Conservation (phyloP, 2,113 vertebrate genomes). For the Nothoprocta perdicaria region DNA sequence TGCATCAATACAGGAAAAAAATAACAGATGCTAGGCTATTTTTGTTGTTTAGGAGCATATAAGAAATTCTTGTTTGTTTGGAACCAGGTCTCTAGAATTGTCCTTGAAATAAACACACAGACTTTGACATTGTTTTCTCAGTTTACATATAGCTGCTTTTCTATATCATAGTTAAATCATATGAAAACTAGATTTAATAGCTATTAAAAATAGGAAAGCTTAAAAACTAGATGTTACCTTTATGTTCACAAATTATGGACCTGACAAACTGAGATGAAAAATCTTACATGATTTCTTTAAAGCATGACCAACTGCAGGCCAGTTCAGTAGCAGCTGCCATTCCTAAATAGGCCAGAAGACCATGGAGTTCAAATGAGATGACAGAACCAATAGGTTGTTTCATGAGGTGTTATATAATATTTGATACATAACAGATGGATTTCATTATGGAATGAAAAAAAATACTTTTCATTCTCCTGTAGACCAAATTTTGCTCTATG, state of each 20-base stretch:
- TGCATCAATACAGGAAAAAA: slow-evolving; percentile 7
- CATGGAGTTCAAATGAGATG: not conserved
- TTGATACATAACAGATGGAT: slow-evolving; percentile 17
- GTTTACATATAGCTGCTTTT: slow-evolving; percentile 9
- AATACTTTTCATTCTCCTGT: slow-evolving; percentile 10
- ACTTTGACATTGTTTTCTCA: slow-evolving; percentile 11
- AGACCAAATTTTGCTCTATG: slow-evolving; percentile 34
- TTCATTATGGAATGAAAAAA: slow-evolving; percentile 39
- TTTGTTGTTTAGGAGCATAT: slow-evolving; percentile 59
- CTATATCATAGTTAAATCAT: not conserved
- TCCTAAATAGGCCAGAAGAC: not conserved
- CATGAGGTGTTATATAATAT: slow-evolving; percentile 15
- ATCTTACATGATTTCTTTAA: not conserved
- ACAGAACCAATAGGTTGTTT: slow-evolving; percentile 13
- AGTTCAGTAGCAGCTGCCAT: not conserved
- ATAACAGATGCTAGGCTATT: slow-evolving; percentile 63
- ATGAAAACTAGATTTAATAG: not conserved
- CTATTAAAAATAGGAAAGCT: not conserved
- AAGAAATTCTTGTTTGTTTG: slow-evolving; percentile 38
- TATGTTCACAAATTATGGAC: not conserved
- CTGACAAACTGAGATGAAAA: not conserved
- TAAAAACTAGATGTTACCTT: not conserved
- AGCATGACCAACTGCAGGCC: not conserved
- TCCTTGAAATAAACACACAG: slow-evolving; percentile 41
- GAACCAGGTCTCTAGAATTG: slow-evolving; percentile 12